Percentiles rank a stretch among this genome's conserved stretches.
phyloP scores from a whole-genome alignment of 2,113 vertebrate species.

The Probosciger aterrimus region DNA sequence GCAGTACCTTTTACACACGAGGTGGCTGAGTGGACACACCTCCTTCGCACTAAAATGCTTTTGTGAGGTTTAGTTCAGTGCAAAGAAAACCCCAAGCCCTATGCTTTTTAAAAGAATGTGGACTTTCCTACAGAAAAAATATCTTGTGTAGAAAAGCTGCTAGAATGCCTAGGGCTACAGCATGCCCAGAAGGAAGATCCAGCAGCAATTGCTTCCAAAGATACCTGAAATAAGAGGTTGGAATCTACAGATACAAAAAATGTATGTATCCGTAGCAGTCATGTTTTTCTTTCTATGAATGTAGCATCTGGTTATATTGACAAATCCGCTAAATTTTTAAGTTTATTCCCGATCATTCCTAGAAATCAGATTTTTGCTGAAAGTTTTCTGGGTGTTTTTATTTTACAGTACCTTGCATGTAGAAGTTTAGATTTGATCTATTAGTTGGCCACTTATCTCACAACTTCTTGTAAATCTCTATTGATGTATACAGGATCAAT shows the following conservation, averaged over 20 bases:
- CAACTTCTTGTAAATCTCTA: not conserved
- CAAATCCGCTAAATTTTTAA: not conserved
- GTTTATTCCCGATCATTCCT: not conserved
- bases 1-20: not conserved
- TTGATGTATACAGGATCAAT: not conserved
- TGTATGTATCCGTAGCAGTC: not conserved
- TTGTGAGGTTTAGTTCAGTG: not conserved
- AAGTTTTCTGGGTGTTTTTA: not conserved
- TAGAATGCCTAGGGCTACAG: not conserved
- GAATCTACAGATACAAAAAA: not conserved
- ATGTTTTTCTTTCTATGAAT: not conserved
- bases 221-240: not conserved
- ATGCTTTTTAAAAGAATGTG: not conserved
- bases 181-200: not conserved
- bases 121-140: not conserved
- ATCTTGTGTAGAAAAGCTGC: not conserved
- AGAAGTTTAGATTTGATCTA: not conserved
- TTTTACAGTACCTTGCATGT: not conserved
- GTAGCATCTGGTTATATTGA: not conserved
- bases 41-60: not conserved
- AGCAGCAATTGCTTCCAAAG: not conserved
- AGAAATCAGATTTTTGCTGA: not conserved
- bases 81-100: not conserved
- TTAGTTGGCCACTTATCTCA: not conserved
- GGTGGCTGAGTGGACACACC: not conserved